phyloP scores from a whole-genome alignment of 2,888 invertebrate species.

The Neocrepidodera transversa region DNA sequence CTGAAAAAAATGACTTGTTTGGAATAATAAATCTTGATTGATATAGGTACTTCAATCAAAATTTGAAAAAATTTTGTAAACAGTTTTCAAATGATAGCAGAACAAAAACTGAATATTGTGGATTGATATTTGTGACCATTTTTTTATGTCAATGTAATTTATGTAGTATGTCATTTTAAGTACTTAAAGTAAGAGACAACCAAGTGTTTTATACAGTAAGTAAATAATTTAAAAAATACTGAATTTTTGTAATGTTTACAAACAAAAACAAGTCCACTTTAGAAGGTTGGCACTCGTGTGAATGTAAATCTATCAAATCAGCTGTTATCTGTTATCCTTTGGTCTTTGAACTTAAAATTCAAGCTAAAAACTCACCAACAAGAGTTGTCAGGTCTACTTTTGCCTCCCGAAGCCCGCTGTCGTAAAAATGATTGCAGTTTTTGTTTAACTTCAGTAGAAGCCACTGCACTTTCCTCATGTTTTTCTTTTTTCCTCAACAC shows the following conservation, averaged over 20 bases:
- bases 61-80: too few species aligned
- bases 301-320: slow-evolving; percentile 28
- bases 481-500: slow-evolving; percentile 92
- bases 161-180: too few species aligned
- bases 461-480: slow-evolving; percentile 94
- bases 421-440: slow-evolving; percentile 78
- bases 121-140: too few species aligned
- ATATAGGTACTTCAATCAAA: too few species aligned
- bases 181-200: too few species aligned
- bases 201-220: too few species aligned
- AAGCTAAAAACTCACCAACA: slow-evolving; percentile 55
- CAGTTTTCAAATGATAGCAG: too few species aligned
- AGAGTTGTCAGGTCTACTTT: slow-evolving; percentile 57
- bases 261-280: slow-evolving; percentile 22
- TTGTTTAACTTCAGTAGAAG: slow-evolving; percentile 96
- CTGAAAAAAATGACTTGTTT: too few species aligned
- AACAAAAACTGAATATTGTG: too few species aligned
- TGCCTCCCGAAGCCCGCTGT: slow-evolving; percentile 58
- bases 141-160: too few species aligned
- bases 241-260: slow-evolving; percentile 31
- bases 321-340: slow-evolving; percentile 31
- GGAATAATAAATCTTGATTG: too few species aligned
- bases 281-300: slow-evolving; percentile 27
- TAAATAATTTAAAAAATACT: too few species aligned
- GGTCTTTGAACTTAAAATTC: slow-evolving; percentile 24